Evolutionary conservation across 1,140 invertebrate species (phyloP).

Genomic region (Bicyclus anynana): DNA sequence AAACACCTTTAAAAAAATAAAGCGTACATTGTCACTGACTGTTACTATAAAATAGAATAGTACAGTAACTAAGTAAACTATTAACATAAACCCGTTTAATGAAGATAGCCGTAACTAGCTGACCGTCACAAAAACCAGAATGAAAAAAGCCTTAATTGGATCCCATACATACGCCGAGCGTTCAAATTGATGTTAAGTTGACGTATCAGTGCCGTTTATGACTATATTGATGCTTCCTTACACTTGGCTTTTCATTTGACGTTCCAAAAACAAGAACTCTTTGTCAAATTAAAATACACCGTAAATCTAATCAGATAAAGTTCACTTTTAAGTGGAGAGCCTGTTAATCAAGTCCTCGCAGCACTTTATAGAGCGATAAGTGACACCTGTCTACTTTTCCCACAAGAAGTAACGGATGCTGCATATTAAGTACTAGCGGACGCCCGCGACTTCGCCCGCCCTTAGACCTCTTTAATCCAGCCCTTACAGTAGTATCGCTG

Average conservation of each 20-base stretch:
- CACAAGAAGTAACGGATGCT: conserved; percentile 56
- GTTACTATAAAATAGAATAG: no score
- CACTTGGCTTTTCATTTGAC: conserved; percentile 53
- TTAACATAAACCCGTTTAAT: not conserved
- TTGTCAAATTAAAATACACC: conserved; percentile 1
- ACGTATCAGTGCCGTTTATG: conserved; percentile 55
- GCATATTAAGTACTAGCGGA: conserved; percentile 51
- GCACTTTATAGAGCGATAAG: conserved; percentile 45
- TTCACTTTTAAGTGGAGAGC: not conserved
- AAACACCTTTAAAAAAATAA: no score
- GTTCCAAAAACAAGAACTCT: conserved; percentile 15
- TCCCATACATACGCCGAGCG: conserved; percentile 24
- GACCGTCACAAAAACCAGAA: conserved; percentile 12
- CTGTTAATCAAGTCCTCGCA: conserved; percentile 37
- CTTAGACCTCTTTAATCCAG: no score
- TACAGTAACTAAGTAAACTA: not conserved
- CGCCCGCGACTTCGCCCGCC: no score
- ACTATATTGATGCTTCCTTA: conserved; percentile 52
- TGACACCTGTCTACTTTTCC: conserved; percentile 69
- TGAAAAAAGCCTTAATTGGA: conserved; percentile 23
- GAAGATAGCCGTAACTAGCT: not conserved
- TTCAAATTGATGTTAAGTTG: conserved; percentile 37
- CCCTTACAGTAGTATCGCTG: no score
- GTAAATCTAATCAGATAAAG: not conserved
- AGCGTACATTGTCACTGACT: no score